Base-by-base conservation (phyloP, 2,888 invertebrate genomes). In the Drosophila hamatofila region DNA sequence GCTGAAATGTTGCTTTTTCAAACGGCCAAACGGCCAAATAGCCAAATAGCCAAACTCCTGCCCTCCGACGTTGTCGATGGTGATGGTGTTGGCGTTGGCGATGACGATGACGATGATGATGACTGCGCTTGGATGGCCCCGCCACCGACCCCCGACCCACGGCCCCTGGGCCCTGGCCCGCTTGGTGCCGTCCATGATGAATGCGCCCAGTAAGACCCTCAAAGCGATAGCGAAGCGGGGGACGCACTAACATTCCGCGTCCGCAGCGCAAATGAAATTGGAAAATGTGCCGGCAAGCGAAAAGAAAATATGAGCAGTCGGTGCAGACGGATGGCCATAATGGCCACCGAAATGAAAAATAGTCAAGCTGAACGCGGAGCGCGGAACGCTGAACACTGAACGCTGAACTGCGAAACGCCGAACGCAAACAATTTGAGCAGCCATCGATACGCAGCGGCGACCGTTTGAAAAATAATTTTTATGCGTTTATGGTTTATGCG, bases 1-100 rank as follows among this genome's bases (percentile, higher is more conserved):
- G 81, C 77, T 82, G 80, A 86, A 86, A 88, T 89, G 88, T 87
- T 87, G 88, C 83, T 85, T 82, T 84, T 87, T 87, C 88, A 84
- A 84, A 84, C 75, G 80, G 30, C 30, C n/a, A n/a, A n/a, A n/a
- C n/a, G n/a, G 65, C 78, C 77, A 83, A 81, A 62, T 30, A 62
- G 44, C 41, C 37, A 41, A 64, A 75, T 61, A 62, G 75, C 52
- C 70, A 60, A 58, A 58, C 39, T 55, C 39, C 57, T 52, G 65
- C 59, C 59, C 44, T 39, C 46, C 39, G 41, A 11, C 55, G 33
- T 41, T 70, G 58, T 37, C 44, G 30, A 48, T 73, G 70, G 59
- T 51, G 62, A 33, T 55, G 67, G 21, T n/a, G 52, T 33, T 79
- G 66, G 48, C 59, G 62, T 12, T 41, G 41, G n/a, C 54, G 48